These are phyloP conservation scores for Drosophila niveifrons DNA, from an alignment of 2,888 invertebrate genomes.

Conservation along the genomic window DNA sequence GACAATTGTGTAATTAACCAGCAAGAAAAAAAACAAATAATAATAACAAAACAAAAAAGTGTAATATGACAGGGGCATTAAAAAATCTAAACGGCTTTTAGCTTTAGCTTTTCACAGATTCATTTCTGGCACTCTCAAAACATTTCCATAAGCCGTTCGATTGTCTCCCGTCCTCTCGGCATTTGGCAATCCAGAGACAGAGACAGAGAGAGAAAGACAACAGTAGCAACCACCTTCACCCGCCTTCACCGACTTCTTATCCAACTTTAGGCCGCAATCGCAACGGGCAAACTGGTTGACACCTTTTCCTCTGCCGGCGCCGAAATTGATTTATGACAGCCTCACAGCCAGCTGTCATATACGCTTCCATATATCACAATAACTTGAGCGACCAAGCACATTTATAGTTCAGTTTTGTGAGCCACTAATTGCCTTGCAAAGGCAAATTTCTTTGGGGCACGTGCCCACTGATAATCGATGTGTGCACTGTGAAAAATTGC, in stretches of 20 bases:
- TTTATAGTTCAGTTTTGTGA: constrained; percentile 21
- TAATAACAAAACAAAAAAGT: constrained; percentile 18
- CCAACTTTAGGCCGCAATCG: background rate
- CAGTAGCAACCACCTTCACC: background rate
- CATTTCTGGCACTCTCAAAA: constrained; percentile 34
- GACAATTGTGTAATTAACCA: constrained; percentile 79
- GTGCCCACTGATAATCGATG: constrained; percentile 26
- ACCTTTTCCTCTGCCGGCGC: constrained; percentile 38
- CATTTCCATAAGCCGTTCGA: constrained; percentile 53
- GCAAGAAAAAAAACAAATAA: constrained; percentile 22
- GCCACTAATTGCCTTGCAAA: constrained; percentile 44
- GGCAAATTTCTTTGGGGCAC: constrained; percentile 42
- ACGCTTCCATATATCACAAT: constrained; percentile 44
- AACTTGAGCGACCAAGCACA: constrained; percentile 19
- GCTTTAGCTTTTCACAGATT: constrained; percentile 51
- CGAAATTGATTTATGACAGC: constrained; percentile 69
- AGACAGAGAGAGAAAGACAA: background rate
- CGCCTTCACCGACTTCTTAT: background rate
- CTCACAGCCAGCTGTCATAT: constrained; percentile 51
- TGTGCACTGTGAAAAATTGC: constrained; percentile 30
- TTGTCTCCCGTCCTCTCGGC: constrained; percentile 28
- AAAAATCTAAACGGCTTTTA: constrained; percentile 57
- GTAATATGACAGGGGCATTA: constrained; percentile 38
- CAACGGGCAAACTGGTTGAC: constrained; percentile 51
- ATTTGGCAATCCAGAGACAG: constrained; percentile 47